phyloP scores from a whole-genome alignment of 2,113 vertebrate genomes.

The Atlantisia rogersi region DNA sequence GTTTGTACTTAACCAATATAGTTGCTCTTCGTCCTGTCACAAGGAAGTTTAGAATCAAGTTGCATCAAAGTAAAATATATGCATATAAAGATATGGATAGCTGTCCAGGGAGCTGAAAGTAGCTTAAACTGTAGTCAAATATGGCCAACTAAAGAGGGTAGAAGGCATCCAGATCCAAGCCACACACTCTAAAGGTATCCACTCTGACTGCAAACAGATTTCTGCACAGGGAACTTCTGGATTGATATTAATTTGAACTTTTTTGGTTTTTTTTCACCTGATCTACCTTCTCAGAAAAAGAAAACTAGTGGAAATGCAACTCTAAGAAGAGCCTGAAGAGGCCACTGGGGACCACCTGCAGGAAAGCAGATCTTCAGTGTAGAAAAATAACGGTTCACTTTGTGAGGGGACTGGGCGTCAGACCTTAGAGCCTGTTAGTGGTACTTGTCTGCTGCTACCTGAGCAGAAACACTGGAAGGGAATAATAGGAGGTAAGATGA shows the following conservation, averaged over 20 bases:
- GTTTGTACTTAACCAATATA: not conserved
- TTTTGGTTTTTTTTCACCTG: not conserved
- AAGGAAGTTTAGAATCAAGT: not conserved
- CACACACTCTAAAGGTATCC: not conserved
- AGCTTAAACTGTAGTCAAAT: not conserved
- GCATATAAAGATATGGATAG: not conserved
- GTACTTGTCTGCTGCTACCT: not conserved
- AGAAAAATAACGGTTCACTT: not conserved
- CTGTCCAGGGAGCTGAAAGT: not conserved
- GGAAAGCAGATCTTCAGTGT: not conserved
- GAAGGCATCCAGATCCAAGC: not conserved
- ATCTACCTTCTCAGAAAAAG: not conserved
- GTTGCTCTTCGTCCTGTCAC: not conserved
- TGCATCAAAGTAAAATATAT: not conserved
- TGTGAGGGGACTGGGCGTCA: not conserved
- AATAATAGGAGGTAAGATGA: not conserved
- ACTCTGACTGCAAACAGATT: not conserved
- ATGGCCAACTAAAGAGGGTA: not conserved
- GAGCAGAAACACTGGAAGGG: not conserved
- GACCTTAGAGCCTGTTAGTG: not conserved
- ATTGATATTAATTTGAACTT: not conserved
- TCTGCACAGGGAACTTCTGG: not conserved
- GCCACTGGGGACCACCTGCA: not conserved
- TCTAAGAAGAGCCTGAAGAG: not conserved
- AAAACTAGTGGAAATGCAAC: not conserved